Base-by-base conservation (phyloP, 2,888 invertebrate species). In the Andricus curvator region DNA sequence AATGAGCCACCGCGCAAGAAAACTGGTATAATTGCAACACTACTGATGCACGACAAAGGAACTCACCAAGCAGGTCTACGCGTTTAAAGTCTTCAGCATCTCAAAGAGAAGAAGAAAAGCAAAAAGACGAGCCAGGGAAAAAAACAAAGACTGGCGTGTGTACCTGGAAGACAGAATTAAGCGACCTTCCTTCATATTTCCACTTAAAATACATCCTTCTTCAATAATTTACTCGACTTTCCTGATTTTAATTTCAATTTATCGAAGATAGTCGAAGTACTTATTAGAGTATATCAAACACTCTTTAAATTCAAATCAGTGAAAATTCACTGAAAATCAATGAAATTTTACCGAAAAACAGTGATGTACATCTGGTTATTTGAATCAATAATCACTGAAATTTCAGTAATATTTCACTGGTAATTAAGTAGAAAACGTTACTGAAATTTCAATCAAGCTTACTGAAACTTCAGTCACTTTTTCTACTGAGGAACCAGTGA, bases 21-120 rank as follows among this genome's bases (percentile, higher is more conserved):
- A 83, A 83, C 81, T 80, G 78, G 81, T 79, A 83, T 83, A 83
- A 83, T 83, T 83, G 79, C 79, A 74, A 79, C 78, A 81, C 79
- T 81, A 80, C 79, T 66, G 78, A 83, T 81, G 79, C 66, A 79
- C 79, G 81, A 83, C 82, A 83, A 83, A 83, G 81, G 78, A 79
- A 78, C 82, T 80, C 78, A 64, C 76, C 70, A 44, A 78, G 80
- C 78, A 66, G 77, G 76, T 76, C 64, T 80, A 37, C 37, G 37
- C 22, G 25, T 29, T 25, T 62, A n/a, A 62, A 25, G 5, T 62
- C 62, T 62, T 22, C 25, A 62, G 62, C 62, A 25, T 11, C 62
- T 62, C 62, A 29, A 74, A 65, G 64, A 48, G 41, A 78, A 82
- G 67, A 70, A 68, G 17, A 78, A 82, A 74, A 60, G 62, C 67